Evolutionary conservation across 2,888 invertebrate genomes (phyloP).

Genomic region (Ophonus ardosiacus): DNA sequence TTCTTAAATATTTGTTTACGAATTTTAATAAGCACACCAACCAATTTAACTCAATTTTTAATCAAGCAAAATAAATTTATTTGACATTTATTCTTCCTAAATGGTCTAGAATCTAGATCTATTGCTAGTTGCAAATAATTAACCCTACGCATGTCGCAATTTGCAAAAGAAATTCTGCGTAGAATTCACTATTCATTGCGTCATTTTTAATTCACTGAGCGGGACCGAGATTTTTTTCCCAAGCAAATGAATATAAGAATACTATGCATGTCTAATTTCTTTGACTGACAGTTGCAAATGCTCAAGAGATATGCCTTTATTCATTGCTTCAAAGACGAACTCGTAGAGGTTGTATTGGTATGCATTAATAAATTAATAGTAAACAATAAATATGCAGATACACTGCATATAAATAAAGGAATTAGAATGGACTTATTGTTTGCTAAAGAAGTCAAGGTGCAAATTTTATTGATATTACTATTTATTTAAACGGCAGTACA

Average conservation of each 20-base stretch:
- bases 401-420: not conserved
- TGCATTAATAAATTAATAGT: not conserved
- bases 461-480: not conserved
- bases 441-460: not conserved
- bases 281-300: slow-evolving; percentile 9
- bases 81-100: not conserved
- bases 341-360: not conserved
- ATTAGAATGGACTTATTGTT: not conserved
- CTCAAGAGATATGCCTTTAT: slow-evolving; percentile 10
- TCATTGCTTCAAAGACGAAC: slow-evolving; percentile 8
- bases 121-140: not conserved
- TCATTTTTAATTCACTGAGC: slow-evolving; percentile 11
- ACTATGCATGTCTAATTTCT: slow-evolving; percentile 1
- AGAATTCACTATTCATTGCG: not conserved
- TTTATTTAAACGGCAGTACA: too few species aligned
- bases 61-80: not conserved
- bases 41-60: not conserved
- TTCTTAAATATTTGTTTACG: too few species aligned
- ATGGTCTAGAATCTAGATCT: not conserved
- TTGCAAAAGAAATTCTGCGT: not conserved
- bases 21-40: too few species aligned
- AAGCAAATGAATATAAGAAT: not conserved
- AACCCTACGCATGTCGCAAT: not conserved
- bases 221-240: not conserved
- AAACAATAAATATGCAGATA: not conserved